Base-by-base conservation (phyloP, 2,797 vertebrate genomes). In the Hylomyscus alleni region DNA sequence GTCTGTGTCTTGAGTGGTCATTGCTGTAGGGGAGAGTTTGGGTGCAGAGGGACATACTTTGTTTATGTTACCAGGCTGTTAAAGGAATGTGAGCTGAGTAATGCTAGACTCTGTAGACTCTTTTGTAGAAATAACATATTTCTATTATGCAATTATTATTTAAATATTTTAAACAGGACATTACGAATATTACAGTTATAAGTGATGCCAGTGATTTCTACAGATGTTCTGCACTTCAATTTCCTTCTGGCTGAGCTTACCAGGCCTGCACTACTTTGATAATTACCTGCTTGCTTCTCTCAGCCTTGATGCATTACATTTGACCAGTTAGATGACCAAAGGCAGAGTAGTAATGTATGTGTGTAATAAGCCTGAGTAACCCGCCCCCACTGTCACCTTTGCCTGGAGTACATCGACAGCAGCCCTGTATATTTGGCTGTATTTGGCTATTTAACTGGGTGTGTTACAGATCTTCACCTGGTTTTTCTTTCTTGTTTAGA, bases 81-180 rank as follows among this genome's bases (percentile, higher is more conserved):
- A 50, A 56, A 88, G 24, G 67, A 92, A 65, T 19, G 81, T 40
- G 8, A 17, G 75, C 29, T 20, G n/a, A 54, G 22, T 78, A 75
- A 81, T 69, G 73, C 29, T 87, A 44, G 34, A 89, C 82, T 34
- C 82, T 81, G 4, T 24, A 10, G 40, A n/a, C 20, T n/a, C 44
- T 52, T 83, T 50, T 52, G 52, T 17, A 10, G 50, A 29, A 44
- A 44, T 44, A 44, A 44, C 44, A 34, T 65, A 50, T 85, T 81
- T 90, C 89, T 91, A 60, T 85, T 95, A n/a, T 80, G 40, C 22
- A 22, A 6, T 77, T 60, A 22, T 89, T 62, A 14, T 44, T 90
- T 93, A 96, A 82, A 83, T 90, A 93, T 93, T 94, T 93, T 91
- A 89, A 92, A 31, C 24, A 91, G 8, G 8, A 13, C 76, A 89